Evolutionary conservation across 2,888 invertebrate species (phyloP).

Genomic region (Bellardia pandia): DNA sequence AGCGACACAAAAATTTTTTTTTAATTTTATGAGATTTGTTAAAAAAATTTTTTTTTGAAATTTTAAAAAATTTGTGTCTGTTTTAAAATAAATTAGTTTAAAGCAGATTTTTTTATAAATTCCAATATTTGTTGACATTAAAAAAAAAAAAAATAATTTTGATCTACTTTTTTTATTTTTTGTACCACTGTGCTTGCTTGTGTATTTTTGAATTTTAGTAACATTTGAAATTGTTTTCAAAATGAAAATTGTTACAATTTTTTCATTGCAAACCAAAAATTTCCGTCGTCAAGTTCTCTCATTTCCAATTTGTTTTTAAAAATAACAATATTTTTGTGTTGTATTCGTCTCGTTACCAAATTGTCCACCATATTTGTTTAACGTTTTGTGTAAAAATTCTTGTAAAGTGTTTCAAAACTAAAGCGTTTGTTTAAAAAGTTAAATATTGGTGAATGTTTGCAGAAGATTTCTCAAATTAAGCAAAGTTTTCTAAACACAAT

Average conservation of each 20-base stretch:
- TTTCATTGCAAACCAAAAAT: slow-evolving; percentile 10
- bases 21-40: no score
- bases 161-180: not conserved
- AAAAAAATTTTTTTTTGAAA: no score
- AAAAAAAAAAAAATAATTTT: no score
- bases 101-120: no score
- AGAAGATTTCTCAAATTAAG: not conserved
- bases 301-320: not conserved
- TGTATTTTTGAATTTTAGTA: not conserved
- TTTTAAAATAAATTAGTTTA: no score
- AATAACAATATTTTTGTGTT: slow-evolving; percentile 6
- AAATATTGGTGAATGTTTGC: slow-evolving; percentile 16
- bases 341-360: no score
- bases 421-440: not conserved
- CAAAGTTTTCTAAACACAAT: no score
- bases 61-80: no score
- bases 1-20: no score
- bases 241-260: slow-evolving; percentile 18
- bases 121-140: no score
- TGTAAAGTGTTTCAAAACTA: not conserved
- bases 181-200: not conserved
- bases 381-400: not conserved
- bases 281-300: slow-evolving; percentile 25
- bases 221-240: slow-evolving; percentile 34
- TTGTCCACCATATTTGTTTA: no score